Base-by-base conservation (phyloP, 2,888 invertebrate species). In the Malachius bipustulatus region DNA sequence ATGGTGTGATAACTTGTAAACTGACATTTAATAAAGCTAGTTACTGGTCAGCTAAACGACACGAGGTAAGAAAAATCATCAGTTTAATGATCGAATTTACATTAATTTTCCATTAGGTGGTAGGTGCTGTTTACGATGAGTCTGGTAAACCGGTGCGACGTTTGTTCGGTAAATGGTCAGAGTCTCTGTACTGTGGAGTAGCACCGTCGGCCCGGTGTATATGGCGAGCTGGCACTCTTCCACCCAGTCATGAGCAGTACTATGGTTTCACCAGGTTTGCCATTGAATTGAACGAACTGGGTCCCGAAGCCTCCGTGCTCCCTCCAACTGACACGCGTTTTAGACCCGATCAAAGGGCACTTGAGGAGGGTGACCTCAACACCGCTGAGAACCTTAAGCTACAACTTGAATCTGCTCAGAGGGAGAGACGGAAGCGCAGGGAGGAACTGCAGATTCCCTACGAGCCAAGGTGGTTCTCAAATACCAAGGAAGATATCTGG, bases 181-280 rank as follows among this genome's bases (percentile, higher is more conserved):
- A 87, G 53, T 82, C 80, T 0, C 62, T 87, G 34, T 77, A 79
- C 56, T 80, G 77, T 38, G 82, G 81, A 1, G 74, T 79, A 44
- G 71, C 81, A 39, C 74, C 81, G 39, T 67, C 76, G 37, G 81
- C 80, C 1, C 63, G 75, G 41, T 81, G 81, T 49, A 70, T 85
- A 29, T 87, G 85, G 84, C 62, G 83, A 40, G 82, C 82, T 33
- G 83, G 83, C 30, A 75, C 82, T 2, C 76, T 85, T 75, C 84
- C 85, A 1, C 77, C 82, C 10, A 80, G 85, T 46, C 75, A 77
- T 59, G 80, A 82, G 54, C 52, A 76, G 37, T 87, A 83, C 63
- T 87, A 85, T 62, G 85, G 85, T 3, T 87, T 87, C 65, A 82
- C 85, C 3, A 66, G 81, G 46, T 85, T 85, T 64, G 84, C 87